phyloP scores from a whole-genome alignment of 2,797 vertebrate species.

The Typhlichthys eigenmanni region DNA sequence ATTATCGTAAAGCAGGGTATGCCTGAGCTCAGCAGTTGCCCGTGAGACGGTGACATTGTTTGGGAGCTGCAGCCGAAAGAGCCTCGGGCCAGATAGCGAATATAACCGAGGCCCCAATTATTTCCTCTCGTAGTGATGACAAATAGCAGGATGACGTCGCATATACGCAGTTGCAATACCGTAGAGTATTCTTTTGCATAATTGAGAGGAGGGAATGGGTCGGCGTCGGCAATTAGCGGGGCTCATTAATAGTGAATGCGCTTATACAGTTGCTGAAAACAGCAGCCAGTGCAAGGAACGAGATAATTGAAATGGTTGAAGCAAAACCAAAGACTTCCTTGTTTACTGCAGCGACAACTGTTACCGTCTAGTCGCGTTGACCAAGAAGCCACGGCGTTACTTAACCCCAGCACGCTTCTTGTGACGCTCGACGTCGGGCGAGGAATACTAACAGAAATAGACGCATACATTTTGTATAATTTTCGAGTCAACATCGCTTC shows the following conservation, averaged over 20 bases:
- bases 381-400: slow-evolving; percentile 14
- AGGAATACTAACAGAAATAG: background rate
- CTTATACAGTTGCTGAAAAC: slow-evolving; percentile 76
- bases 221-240: slow-evolving; percentile 69
- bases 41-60: slow-evolving; percentile 32
- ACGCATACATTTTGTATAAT: slow-evolving; percentile 44
- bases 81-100: slow-evolving; percentile 30
- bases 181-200: slow-evolving; percentile 65
- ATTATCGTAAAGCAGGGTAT: slow-evolving; percentile 59
- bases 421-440: too few relatives aligned
- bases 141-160: slow-evolving; percentile 26
- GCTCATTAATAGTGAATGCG: slow-evolving; percentile 80
- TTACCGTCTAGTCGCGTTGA: slow-evolving; percentile 39
- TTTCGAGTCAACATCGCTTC: slow-evolving; percentile 35
- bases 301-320: slow-evolving; percentile 67
- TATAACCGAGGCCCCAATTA: slow-evolving; percentile 30
- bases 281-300: slow-evolving; percentile 48
- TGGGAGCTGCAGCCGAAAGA: slow-evolving; percentile 29
- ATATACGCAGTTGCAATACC: slow-evolving; percentile 64
- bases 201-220: slow-evolving; percentile 78
- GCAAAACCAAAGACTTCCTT: slow-evolving; percentile 56
- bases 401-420: too few relatives aligned
- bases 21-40: too few relatives aligned
- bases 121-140: slow-evolving; percentile 9
- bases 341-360: slow-evolving; percentile 63